Conservation (phyloP, 1,140 invertebrate species). For the Carposina sasakii region DNA sequence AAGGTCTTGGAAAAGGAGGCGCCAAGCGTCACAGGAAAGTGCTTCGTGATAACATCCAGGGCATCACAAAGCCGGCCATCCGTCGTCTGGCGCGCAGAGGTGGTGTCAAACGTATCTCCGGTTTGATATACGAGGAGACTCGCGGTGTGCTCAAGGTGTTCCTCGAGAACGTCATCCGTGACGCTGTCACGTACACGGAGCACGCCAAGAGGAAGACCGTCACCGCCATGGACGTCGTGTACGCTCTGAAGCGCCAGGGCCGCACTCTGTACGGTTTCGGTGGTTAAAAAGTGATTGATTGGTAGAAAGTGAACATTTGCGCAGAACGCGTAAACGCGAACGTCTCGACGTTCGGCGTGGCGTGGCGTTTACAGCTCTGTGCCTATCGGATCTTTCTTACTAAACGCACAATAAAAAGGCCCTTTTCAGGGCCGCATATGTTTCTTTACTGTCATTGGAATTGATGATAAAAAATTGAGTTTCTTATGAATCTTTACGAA, state of each 20-base stretch:
- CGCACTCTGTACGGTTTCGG: constrained; percentile 77
- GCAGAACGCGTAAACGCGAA: no score
- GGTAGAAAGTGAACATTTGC: no score
- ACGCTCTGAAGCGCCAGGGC: constrained; percentile 86
- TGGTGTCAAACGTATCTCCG: constrained; percentile 77
- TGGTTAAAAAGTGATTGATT: no score
- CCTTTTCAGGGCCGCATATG: no score
- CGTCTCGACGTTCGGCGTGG: no score
- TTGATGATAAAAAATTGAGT: no score
- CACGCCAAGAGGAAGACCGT: constrained; percentile 87
- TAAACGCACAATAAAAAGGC: no score
- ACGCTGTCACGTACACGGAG: constrained; percentile 86
- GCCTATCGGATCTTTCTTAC: no score
- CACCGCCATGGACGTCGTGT: constrained; percentile 91
- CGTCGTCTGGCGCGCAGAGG: constrained; percentile 79
- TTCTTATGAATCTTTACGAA: no score
- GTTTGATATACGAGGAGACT: constrained; percentile 32
- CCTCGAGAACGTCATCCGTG: constrained; percentile 85
- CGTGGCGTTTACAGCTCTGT: no score
- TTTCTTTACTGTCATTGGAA: no score
- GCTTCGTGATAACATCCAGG: constrained; percentile 81
- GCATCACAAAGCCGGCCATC: constrained; percentile 30
- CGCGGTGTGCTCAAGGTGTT: constrained; percentile 80
- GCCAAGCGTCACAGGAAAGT: constrained; percentile 79
- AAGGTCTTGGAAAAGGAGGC: constrained; percentile 80